Conservation (phyloP, 2,888 invertebrate genomes). For the Electrophaes corylata region DNA sequence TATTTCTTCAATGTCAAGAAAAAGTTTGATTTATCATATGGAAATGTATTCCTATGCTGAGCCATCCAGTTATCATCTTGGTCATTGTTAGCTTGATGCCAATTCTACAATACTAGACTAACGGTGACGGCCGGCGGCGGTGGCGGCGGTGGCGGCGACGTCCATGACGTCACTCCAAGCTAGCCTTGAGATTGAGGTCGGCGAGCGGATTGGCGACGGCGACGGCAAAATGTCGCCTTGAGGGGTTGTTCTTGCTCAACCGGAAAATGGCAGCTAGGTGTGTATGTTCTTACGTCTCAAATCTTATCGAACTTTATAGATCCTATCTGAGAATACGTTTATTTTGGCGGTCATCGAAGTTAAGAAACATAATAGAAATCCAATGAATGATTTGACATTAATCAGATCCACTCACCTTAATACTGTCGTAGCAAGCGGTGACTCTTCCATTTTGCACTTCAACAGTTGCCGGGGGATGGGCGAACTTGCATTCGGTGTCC, state of each 20-base stretch:
- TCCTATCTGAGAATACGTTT: background rate
- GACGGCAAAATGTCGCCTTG: constrained; percentile 67
- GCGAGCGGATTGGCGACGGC: constrained; percentile 69
- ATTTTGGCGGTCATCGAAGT: background rate
- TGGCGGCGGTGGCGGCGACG: constrained; percentile 41
- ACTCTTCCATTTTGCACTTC: constrained; percentile 99
- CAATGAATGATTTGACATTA: background rate
- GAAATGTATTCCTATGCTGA: constrained; percentile 27
- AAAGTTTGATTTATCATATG: constrained; percentile 9
- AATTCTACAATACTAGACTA: constrained; percentile 73
- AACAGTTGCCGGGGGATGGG: constrained; percentile 99
- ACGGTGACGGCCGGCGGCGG: no score
- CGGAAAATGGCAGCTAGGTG: constrained; percentile 54
- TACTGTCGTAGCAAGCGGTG: constrained; percentile 99
- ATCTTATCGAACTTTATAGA: constrained; percentile 21
- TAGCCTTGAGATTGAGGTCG: constrained; percentile 81
- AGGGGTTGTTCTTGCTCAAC: constrained; percentile 63
- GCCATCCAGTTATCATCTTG: constrained; percentile 67
- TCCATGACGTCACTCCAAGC: constrained; percentile 74
- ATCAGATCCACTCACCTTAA: constrained; percentile 93
- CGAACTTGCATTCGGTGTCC: constrained; percentile 99
- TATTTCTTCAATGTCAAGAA: no score
- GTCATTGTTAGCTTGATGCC: constrained; percentile 70
- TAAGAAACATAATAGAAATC: background rate
- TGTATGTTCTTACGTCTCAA: constrained; percentile 46